Conservation (phyloP, 2,888 invertebrate genomes). For the Drosophila siamana region DNA sequence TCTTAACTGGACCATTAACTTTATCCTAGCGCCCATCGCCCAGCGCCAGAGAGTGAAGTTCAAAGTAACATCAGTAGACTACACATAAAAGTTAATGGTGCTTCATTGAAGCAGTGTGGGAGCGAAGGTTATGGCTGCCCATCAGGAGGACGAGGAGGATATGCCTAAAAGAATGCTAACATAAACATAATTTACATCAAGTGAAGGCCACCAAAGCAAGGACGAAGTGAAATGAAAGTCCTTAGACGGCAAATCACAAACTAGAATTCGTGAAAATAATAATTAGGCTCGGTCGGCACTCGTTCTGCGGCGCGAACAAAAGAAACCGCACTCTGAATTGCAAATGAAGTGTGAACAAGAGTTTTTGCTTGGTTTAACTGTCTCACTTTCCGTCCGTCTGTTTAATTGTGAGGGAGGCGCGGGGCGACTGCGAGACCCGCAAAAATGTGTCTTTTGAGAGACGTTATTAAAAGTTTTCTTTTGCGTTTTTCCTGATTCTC, state of each 20-base stretch:
- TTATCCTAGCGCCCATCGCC: constrained; percentile 31
- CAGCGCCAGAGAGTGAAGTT: constrained; percentile 22
- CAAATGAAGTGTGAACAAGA: constrained; percentile 81
- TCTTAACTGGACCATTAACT: constrained; percentile 47
- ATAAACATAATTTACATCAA: constrained; percentile 76
- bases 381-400: background rate
- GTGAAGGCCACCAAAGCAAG: constrained; percentile 49
- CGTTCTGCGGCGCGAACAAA: constrained; percentile 44
- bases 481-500: constrained; percentile 15
- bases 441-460: constrained; percentile 74
- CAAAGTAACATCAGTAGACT: constrained; percentile 12
- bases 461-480: constrained; percentile 79
- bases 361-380: constrained; percentile 30
- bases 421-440: constrained; percentile 43
- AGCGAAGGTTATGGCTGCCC: background rate
- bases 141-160: constrained; percentile 6
- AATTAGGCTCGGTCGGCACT: constrained; percentile 63
- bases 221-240: constrained; percentile 48
- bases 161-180: constrained; percentile 48
- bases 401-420: background rate
- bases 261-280: constrained; percentile 73
- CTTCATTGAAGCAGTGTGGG: constrained; percentile 38
- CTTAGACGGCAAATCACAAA: constrained; percentile 55
- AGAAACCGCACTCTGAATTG: constrained; percentile 70
- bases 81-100: constrained; percentile 65